Percentiles rank a stretch among this genome's conserved stretches.
phyloP scores from a whole-genome alignment of 2,797 vertebrate species.

The Squalus acanthias region DNA sequence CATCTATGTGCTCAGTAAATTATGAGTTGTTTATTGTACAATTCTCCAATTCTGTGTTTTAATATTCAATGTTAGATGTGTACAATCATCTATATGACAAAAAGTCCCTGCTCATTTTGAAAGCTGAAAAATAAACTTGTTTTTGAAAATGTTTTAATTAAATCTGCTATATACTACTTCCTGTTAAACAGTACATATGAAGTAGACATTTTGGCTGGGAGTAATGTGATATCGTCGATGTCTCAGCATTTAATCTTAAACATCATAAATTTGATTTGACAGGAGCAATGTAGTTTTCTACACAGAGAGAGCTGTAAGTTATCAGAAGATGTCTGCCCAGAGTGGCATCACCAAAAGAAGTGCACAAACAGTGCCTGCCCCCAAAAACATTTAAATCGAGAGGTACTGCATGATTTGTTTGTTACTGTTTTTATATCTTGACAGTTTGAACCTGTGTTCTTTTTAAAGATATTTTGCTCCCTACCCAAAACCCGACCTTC shows the following conservation, averaged over 20 bases:
- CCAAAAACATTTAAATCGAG: not conserved
- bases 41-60: not conserved
- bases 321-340: not conserved
- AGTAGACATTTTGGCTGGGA: not conserved
- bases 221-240: not conserved
- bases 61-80: not conserved
- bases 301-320: not conserved
- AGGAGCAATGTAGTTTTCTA: not conserved
- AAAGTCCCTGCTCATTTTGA: not conserved
- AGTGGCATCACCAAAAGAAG: not conserved
- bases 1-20: not conserved
- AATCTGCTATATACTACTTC: not conserved
- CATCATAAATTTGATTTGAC: not conserved
- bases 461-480: too few species aligned
- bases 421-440: not conserved
- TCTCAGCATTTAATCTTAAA: not conserved
- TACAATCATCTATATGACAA: not conserved
- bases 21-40: not conserved
- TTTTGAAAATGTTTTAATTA: not conserved
- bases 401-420: not conserved
- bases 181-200: not conserved
- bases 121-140: not conserved
- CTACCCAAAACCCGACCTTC: too few species aligned
- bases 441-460: not conserved
- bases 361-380: not conserved